phyloP scores from a whole-genome alignment of 2,113 vertebrate genomes.

The Salvator merianae region DNA sequence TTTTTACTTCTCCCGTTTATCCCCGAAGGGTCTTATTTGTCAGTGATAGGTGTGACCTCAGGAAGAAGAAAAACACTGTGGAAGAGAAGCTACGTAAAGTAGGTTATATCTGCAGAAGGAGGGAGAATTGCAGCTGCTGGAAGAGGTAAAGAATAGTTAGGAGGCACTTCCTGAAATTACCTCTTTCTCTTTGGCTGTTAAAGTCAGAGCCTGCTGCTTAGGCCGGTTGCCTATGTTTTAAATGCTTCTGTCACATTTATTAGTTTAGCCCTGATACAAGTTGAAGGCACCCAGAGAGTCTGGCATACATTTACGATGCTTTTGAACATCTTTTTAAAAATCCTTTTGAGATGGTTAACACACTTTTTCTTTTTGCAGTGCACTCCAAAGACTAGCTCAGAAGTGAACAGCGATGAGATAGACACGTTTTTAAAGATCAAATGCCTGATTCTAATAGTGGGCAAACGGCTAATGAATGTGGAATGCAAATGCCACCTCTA shows the following conservation, averaged over 20 bases:
- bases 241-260: neutral
- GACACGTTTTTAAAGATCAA: slow-evolving; percentile 5
- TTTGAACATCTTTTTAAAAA: neutral
- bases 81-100: neutral
- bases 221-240: neutral
- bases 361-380: slow-evolving; percentile 33
- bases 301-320: accelerated
- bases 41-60: neutral
- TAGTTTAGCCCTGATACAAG: neutral
- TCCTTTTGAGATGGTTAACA: slow-evolving; percentile 7
- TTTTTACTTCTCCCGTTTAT: neutral
- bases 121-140: neutral
- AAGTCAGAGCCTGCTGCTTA: neutral
- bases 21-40: neutral
- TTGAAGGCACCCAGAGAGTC: slow-evolving; percentile 36
- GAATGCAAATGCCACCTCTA: neutral
- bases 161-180: neutral
- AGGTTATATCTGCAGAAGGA: neutral
- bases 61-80: neutral
- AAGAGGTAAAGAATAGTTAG: neutral
- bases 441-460: slow-evolving; percentile 10
- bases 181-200: neutral
- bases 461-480: slow-evolving; percentile 17
- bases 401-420: neutral
- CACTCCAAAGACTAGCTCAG: neutral